Conservation (phyloP, 64 coral and sea anemone genomes). For the Catalaphyllia jardinei region DNA sequence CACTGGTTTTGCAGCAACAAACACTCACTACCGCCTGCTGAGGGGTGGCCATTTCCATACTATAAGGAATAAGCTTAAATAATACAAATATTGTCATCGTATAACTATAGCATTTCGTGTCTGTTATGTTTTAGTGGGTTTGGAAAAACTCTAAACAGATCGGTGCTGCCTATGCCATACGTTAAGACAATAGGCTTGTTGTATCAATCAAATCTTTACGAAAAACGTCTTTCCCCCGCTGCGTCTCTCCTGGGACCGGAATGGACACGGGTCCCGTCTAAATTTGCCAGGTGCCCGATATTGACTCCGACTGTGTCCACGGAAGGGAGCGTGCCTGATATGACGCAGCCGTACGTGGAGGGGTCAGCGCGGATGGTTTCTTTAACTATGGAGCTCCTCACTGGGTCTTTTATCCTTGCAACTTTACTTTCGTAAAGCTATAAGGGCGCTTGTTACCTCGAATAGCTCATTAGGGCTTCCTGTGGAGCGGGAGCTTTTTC, state of each 20-base stretch:
- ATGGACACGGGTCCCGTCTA: background rate
- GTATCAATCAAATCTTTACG: constrained; percentile 26
- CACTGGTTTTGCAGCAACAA: too few relatives aligned
- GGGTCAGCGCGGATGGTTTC: background rate
- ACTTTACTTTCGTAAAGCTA: background rate
- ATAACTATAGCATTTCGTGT: background rate
- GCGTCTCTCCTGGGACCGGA: background rate
- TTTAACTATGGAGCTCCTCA: background rate
- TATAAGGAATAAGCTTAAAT: too few relatives aligned
- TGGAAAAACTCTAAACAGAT: constrained; percentile 47
- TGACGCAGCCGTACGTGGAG: background rate
- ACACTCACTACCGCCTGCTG: too few relatives aligned
- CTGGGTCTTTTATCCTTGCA: background rate
- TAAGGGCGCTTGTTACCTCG: background rate
- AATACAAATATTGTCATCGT: too few relatives aligned
- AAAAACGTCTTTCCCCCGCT: constrained; percentile 2
- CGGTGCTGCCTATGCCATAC: background rate
- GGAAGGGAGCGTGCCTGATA: background rate
- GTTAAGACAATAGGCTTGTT: constrained; percentile 8
- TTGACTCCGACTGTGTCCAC: background rate
- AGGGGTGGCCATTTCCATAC: too few relatives aligned
- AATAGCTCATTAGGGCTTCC: too few relatives aligned
- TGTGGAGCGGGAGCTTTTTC: too few relatives aligned
- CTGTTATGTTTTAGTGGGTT: background rate
- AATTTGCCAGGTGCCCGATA: background rate